phyloP scores from a whole-genome alignment of 2,888 invertebrate genomes.

The Penaeus monodon region DNA sequence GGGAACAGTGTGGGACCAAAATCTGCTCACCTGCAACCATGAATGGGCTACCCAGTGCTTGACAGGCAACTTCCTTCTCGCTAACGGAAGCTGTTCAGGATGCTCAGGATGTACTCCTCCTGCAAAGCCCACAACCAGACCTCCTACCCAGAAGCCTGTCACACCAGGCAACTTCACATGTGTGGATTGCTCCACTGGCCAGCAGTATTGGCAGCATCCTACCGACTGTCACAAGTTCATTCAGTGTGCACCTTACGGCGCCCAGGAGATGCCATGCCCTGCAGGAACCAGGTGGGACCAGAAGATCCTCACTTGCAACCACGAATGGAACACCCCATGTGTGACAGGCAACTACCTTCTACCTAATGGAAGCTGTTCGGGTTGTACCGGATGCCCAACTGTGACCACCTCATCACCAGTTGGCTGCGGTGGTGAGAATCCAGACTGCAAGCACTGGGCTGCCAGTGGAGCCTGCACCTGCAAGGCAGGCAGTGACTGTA shows the following conservation, averaged over 20 bases:
- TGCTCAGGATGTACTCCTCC: not conserved
- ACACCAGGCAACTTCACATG: not conserved
- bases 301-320: slow-evolving; percentile 28
- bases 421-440: not conserved
- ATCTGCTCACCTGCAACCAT: slow-evolving; percentile 33
- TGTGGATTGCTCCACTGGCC: not conserved
- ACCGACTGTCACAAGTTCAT: slow-evolving; percentile 59
- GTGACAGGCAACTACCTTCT: slow-evolving; percentile 27
- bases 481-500: slow-evolving; percentile 1
- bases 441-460: slow-evolving; percentile 18
- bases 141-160: not conserved
- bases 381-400: not conserved
- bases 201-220: slow-evolving; percentile 42
- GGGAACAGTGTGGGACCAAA: slow-evolving; percentile 28
- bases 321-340: slow-evolving; percentile 14
- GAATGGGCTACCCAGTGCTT: slow-evolving; percentile 10
- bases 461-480: slow-evolving; percentile 22
- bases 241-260: slow-evolving; percentile 50
- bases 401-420: too few species aligned
- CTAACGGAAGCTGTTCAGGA: slow-evolving; percentile 10
- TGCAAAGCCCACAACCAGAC: too few species aligned
- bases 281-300: slow-evolving; percentile 33
- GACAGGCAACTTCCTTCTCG: slow-evolving; percentile 13
- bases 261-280: slow-evolving; percentile 30
- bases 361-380: not conserved